A percentile compares a stretch with the other conserved stretches of the same genome.
Conservation (phyloP, 2,113 vertebrate genomes). For the Mustela nigripes region DNA sequence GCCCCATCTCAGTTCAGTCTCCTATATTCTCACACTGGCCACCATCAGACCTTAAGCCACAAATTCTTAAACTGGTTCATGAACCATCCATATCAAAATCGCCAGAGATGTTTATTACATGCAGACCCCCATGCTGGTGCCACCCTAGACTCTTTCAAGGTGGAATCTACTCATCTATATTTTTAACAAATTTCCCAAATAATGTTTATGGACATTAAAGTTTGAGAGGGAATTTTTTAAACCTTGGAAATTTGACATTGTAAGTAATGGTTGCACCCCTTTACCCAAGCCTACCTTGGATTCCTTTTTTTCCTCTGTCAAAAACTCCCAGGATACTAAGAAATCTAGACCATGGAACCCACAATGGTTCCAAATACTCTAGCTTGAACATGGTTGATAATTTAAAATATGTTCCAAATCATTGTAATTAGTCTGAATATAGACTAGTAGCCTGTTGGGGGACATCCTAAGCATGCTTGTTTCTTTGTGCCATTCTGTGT, state of each 20-base stretch:
- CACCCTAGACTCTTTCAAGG: background rate
- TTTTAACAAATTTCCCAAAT: background rate
- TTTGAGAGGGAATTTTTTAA: slow-evolving; percentile 4
- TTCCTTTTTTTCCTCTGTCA: background rate
- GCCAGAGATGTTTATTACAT: background rate
- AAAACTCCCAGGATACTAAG: background rate
- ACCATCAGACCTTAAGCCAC: background rate
- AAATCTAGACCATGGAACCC: background rate
- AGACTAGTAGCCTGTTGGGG: background rate
- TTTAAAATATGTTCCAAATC: background rate
- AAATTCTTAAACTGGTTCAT: background rate
- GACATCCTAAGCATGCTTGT: background rate
- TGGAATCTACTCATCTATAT: background rate
- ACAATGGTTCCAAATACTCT: background rate
- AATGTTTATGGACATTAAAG: slow-evolving; percentile 9
- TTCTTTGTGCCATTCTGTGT: background rate
- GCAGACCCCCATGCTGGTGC: background rate
- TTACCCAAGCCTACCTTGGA: background rate
- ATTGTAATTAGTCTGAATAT: background rate
- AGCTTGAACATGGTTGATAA: background rate
- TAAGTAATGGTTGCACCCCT: background rate
- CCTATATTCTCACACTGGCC: background rate
- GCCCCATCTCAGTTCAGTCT: background rate
- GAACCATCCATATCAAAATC: background rate
- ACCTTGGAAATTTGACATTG: background rate